These are phyloP conservation scores for Grantiella picta DNA, from an alignment of 2,113 vertebrate genomes.

Conservation along the genomic window DNA sequence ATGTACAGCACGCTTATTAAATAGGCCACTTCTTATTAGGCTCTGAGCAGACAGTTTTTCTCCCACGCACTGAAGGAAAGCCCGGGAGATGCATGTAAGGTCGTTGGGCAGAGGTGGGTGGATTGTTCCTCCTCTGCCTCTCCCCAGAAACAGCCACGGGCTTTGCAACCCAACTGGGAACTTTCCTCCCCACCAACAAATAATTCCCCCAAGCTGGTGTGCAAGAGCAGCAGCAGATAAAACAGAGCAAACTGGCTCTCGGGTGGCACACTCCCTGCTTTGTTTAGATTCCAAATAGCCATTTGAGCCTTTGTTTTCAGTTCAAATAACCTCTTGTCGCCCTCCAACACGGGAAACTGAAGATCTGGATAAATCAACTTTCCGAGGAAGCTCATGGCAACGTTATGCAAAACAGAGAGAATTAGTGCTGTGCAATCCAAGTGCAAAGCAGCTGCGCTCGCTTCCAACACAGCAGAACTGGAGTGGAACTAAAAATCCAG, in stretches of 20 bases:
- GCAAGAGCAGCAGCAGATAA: fast-evolving
- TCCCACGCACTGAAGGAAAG: not conserved
- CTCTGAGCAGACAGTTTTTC: not conserved
- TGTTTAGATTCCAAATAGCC: not conserved
- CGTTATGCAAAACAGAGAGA: not conserved
- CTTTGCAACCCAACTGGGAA: not conserved
- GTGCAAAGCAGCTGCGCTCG: fast-evolving
- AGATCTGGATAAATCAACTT: not conserved
- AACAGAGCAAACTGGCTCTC: not conserved
- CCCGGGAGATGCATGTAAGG: not conserved
- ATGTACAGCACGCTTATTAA: not conserved
- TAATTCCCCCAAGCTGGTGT: not conserved
- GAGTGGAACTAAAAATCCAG: not conserved
- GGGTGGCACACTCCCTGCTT: not conserved
- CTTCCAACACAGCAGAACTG: not conserved
- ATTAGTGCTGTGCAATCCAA: not conserved
- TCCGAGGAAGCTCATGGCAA: not conserved
- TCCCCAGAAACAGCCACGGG: not conserved
- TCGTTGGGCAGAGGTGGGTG: fast-evolving
- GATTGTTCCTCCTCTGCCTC: not conserved
- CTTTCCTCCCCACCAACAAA: not conserved
- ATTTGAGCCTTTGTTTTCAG: not conserved
- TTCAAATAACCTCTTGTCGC: not conserved
- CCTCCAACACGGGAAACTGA: not conserved
- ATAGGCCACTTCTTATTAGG: not conserved